Evolutionary conservation across 2,113 vertebrate species (phyloP).

Genomic region (Stomatorhinus ivindoensis): DNA sequence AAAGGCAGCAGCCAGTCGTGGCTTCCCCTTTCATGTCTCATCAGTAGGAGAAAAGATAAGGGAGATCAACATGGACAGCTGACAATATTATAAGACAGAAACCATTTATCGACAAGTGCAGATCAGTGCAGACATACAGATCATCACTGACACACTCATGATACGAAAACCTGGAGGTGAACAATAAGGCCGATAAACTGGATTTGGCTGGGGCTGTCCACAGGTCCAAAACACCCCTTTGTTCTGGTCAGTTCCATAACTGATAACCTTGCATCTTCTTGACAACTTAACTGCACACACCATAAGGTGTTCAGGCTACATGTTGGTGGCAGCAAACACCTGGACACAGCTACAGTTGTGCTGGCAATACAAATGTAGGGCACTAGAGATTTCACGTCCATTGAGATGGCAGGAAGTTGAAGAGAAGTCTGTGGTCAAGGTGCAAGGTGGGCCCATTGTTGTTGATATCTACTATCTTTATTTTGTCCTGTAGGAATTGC

Average conservation of each 20-base stretch:
- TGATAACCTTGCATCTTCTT: background rate
- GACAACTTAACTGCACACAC: background rate
- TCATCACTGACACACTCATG: background rate
- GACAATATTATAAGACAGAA: background rate
- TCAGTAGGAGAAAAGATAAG: background rate
- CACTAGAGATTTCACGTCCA: background rate
- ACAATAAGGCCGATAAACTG: background rate
- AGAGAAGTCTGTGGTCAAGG: background rate
- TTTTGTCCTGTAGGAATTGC: background rate
- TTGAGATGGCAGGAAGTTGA: background rate
- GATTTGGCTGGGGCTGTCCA: background rate
- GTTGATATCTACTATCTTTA: background rate
- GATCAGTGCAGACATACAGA: background rate
- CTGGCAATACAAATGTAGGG: background rate
- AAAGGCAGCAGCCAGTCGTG: background rate
- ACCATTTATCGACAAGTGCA: background rate
- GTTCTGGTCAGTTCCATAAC: background rate
- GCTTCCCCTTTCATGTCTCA: background rate
- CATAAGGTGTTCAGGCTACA: background rate
- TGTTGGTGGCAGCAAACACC: background rate
- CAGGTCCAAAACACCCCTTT: background rate
- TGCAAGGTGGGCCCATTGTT: background rate
- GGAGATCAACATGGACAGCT: background rate
- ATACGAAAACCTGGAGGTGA: background rate
- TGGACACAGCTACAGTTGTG: background rate